Percentiles rank a stretch among this genome's conserved stretches.
phyloP scores from a whole-genome alignment of 2,113 vertebrate species.

The Cranoglanis bouderius region DNA sequence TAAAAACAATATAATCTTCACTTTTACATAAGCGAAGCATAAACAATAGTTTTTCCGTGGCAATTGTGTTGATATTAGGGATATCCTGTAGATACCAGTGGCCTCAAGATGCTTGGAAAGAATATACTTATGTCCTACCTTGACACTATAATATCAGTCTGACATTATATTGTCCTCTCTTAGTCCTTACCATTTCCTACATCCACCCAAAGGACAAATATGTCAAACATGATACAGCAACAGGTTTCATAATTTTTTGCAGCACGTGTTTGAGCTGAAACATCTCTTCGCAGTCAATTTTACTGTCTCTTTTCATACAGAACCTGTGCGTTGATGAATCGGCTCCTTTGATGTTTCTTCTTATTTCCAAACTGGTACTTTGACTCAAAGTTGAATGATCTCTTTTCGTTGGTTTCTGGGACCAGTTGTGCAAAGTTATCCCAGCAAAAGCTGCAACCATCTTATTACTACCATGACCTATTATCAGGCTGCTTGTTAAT shows the following conservation, averaged over 20 bases:
- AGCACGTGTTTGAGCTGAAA: neutral
- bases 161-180: slow-evolving; percentile 15
- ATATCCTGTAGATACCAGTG: slow-evolving; percentile 70
- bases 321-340: slow-evolving; percentile 21
- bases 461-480: slow-evolving; percentile 24
- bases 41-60: slow-evolving; percentile 69
- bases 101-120: slow-evolving; percentile 27
- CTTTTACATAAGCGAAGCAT: slow-evolving; percentile 48
- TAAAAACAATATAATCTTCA: slow-evolving; percentile 63
- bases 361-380: slow-evolving; percentile 28
- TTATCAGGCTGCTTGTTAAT: slow-evolving; percentile 33
- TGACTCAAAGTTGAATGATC: slow-evolving; percentile 26
- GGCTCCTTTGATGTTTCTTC: slow-evolving; percentile 42
- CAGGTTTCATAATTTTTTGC: neutral
- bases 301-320: slow-evolving; percentile 23
- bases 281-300: slow-evolving; percentile 20
- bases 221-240: neutral
- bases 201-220: slow-evolving; percentile 3
- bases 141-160: slow-evolving; percentile 24
- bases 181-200: neutral
- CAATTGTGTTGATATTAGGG: slow-evolving; percentile 65
- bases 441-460: slow-evolving; percentile 43
- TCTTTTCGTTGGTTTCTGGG: slow-evolving; percentile 21
- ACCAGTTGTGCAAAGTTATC: slow-evolving; percentile 44
- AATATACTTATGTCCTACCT: slow-evolving; percentile 35